Percentiles rank a stretch among this genome's conserved stretches.
phyloP scores from a whole-genome alignment of 2,888 invertebrate genomes.

The Ochropacha duplaris region DNA sequence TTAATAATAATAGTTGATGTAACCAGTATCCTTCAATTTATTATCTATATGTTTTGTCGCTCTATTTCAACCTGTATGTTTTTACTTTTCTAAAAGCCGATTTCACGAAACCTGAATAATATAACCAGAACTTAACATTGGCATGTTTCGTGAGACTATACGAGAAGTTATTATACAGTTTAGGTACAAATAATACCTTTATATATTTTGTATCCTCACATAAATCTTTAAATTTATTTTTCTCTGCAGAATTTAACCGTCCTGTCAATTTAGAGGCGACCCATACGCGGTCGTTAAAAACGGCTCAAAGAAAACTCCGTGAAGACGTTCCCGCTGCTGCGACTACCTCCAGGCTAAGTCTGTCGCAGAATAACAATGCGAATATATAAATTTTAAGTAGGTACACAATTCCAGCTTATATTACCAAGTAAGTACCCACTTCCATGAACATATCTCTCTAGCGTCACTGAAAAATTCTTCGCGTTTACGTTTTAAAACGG shows the following conservation, averaged over 20 bases:
- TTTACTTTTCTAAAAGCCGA: no score
- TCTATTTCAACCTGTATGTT: no score
- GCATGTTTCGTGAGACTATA: no score
- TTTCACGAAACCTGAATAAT: no score
- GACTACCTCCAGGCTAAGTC: slow-evolving; percentile 16
- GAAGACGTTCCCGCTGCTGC: slow-evolving; percentile 1
- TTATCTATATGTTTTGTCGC: no score
- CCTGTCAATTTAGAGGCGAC: not conserved
- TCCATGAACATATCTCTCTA: slow-evolving; percentile 28
- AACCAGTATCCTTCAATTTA: no score
- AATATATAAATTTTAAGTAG: slow-evolving; percentile 30
- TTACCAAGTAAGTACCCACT: slow-evolving; percentile 17
- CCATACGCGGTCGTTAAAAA: slow-evolving; percentile 3
- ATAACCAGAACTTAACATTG: no score
- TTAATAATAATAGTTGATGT: no score
- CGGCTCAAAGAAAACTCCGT: not conserved
- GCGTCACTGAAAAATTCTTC: slow-evolving; percentile 56
- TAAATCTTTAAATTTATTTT: no score
- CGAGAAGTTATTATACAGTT: no score
- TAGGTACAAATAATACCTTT: no score
- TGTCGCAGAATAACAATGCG: slow-evolving; percentile 21
- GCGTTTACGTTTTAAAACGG: slow-evolving; percentile 64
- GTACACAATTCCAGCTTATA: slow-evolving; percentile 20
- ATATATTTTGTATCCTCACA: no score
- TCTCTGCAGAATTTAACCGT: not conserved